Conservation (phyloP, 2,888 invertebrate genomes). For the Epinotia brunnichana region DNA sequence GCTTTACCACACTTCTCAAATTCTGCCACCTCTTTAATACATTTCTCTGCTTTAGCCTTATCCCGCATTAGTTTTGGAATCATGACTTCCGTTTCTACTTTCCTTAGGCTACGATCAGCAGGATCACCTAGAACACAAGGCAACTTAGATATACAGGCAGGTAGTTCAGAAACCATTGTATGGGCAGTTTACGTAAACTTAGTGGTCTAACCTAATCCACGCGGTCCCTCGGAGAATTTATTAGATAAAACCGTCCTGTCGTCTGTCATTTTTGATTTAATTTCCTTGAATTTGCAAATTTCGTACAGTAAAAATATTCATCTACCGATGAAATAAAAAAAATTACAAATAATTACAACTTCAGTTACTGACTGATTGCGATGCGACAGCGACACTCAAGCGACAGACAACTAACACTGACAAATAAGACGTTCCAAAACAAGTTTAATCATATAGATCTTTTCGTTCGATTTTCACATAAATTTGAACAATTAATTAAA, state of each 20-base stretch:
- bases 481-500: too few relatives aligned
- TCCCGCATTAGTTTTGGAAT: constrained; percentile 95
- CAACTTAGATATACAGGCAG: constrained; percentile 8
- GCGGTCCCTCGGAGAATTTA: constrained; percentile 80
- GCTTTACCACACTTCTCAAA: constrained; percentile 90
- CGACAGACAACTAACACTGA: not conserved
- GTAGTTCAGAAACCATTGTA: not conserved
- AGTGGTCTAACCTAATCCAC: constrained; percentile 79
- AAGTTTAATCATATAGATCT: not conserved
- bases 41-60: constrained; percentile 90
- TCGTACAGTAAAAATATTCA: not conserved
- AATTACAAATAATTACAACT: too few relatives aligned
- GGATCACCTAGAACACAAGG: constrained; percentile 88
- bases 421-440: not conserved
- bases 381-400: too few relatives aligned
- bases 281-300: not conserved
- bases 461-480: too few relatives aligned
- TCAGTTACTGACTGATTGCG: too few relatives aligned
- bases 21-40: constrained; percentile 87
- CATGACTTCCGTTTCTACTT: constrained; percentile 93
- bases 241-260: constrained; percentile 67
- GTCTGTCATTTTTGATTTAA: constrained; percentile 23
- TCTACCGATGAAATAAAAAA: too few relatives aligned
- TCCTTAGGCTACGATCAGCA: constrained; percentile 90
- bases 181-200: constrained; percentile 30